phyloP scores from a whole-genome alignment of 2,888 invertebrate species.

The Rutpela maculata region DNA sequence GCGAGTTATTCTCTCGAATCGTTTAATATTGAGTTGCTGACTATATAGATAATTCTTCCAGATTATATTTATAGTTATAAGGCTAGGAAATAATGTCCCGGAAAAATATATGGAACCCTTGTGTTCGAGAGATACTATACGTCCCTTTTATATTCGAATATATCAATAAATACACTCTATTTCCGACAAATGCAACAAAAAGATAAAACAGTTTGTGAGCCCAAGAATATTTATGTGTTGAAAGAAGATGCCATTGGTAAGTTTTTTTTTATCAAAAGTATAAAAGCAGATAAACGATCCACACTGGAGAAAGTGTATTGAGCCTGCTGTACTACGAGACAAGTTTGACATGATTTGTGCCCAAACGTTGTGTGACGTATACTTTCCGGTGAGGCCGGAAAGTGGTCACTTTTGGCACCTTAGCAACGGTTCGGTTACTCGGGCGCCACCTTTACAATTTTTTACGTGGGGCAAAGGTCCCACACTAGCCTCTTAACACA shows the following conservation, averaged over 20 bases:
- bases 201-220: background rate
- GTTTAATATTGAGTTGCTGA: slow-evolving; percentile 34
- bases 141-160: slow-evolving; percentile 4
- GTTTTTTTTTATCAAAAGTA: background rate
- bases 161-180: background rate
- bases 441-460: too few relatives aligned
- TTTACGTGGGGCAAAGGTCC: too few relatives aligned
- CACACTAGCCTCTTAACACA: too few relatives aligned
- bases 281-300: too few relatives aligned
- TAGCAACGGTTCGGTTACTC: too few relatives aligned
- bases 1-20: slow-evolving; percentile 15
- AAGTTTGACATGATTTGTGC: too few relatives aligned
- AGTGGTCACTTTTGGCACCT: too few relatives aligned
- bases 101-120: slow-evolving; percentile 5
- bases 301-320: too few relatives aligned
- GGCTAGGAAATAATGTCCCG: slow-evolving; percentile 10
- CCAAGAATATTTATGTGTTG: background rate
- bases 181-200: background rate
- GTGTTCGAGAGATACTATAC: slow-evolving; percentile 17
- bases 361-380: too few relatives aligned
- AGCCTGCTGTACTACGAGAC: too few relatives aligned
- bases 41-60: slow-evolving; percentile 25
- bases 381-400: too few relatives aligned
- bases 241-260: background rate
- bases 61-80: slow-evolving; percentile 21